phyloP scores from a whole-genome alignment of 2,113 vertebrate genomes.

The Pionites leucogaster region DNA sequence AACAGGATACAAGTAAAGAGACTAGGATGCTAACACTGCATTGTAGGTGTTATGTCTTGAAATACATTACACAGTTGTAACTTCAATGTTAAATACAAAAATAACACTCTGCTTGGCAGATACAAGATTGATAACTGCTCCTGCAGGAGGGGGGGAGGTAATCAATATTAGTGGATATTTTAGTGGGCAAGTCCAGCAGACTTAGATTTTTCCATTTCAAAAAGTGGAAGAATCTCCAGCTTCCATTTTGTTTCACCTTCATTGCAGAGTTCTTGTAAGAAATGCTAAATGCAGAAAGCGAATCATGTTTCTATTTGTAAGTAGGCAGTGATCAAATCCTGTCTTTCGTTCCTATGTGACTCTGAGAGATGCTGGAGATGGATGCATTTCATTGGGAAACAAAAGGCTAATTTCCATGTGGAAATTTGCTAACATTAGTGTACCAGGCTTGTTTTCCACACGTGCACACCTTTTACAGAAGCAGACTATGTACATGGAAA shows the following conservation, averaged over 20 bases:
- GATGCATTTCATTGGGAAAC: not conserved
- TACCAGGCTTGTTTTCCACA: not conserved
- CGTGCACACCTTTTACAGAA: not conserved
- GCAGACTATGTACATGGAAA: not conserved
- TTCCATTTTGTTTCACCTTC: not conserved
- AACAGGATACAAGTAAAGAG: not conserved
- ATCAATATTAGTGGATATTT: not conserved
- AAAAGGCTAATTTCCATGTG: not conserved
- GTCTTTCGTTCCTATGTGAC: not conserved
- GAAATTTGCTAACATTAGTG: not conserved
- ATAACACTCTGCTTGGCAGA: not conserved
- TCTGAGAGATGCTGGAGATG: not conserved
- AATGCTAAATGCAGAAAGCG: not conserved
- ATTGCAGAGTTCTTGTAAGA: not conserved
- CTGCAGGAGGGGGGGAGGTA: fast-evolving
- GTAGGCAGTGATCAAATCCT: not conserved
- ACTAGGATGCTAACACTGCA: not conserved
- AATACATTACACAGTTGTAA: not conserved
- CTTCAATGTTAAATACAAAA: not conserved
- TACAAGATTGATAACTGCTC: not conserved
- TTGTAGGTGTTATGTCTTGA: not conserved
- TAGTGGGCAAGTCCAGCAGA: not conserved
- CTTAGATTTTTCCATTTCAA: not conserved
- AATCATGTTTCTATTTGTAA: not conserved
- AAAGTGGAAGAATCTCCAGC: not conserved